Conservation (phyloP, 2,888 invertebrate species). For the Nasonia oneida region DNA sequence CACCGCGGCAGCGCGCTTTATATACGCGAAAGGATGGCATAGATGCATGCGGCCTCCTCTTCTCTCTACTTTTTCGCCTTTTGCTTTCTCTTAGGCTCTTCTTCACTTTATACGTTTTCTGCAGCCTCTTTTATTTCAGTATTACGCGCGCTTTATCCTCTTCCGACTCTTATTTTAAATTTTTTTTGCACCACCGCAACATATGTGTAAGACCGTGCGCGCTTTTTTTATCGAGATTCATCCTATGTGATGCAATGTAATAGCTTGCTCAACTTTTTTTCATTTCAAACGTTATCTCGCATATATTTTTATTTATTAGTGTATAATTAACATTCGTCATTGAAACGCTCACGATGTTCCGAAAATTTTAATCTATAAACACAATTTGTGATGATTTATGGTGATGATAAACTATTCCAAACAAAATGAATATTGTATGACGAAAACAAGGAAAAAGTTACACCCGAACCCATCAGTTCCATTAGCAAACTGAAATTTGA, state of each 20-base stretch:
- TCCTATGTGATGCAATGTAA: neutral
- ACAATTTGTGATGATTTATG: neutral
- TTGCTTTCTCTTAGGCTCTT: constrained; percentile 11
- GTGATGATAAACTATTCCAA: neutral
- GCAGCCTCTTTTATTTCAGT: constrained; percentile 43
- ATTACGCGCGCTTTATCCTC: constrained; percentile 38
- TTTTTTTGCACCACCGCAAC: constrained; percentile 23
- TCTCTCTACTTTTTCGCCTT: neutral
- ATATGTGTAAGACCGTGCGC: neutral
- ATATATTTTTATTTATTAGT: neutral
- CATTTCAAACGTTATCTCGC: neutral
- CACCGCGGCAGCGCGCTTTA: neutral
- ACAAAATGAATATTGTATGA: neutral
- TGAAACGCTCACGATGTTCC: neutral
- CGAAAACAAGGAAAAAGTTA: neutral
- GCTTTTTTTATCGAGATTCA: neutral
- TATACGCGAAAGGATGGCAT: constrained; percentile 7
- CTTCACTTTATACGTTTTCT: constrained; percentile 35
- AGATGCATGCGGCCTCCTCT: neutral
- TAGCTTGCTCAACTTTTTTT: constrained; percentile 20
- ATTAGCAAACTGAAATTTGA: neutral
- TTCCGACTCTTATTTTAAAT: constrained; percentile 38
- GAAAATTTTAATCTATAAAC: neutral
- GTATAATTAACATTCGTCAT: neutral
- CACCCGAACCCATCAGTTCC: neutral